Evolutionary conservation across 92 coral and sea anemone species (phyloP).

Genomic region (Porites cylindrica): DNA sequence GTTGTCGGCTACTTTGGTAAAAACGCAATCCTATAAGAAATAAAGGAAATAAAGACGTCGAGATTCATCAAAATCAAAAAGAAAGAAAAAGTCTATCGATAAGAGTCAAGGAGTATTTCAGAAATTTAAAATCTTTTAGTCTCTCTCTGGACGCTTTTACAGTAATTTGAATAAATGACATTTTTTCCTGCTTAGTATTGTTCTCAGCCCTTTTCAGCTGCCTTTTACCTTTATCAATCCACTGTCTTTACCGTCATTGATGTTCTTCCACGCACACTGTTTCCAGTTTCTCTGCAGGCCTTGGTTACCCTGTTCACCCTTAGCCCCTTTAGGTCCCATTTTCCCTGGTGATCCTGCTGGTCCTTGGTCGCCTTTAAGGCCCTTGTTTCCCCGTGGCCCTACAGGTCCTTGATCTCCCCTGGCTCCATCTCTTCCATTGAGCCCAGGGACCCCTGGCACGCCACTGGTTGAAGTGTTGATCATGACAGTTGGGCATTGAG

Average conservation of each 20-base stretch:
- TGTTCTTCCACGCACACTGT: constrained; percentile 13
- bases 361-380: neutral
- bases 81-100: no score
- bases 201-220: no score
- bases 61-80: no score
- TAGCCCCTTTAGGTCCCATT: neutral
- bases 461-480: neutral
- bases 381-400: neutral
- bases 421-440: neutral
- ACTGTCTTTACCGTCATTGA: constrained; percentile 17
- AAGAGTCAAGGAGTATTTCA: no score
- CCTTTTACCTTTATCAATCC: constrained; percentile 1
- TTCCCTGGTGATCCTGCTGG: no score
- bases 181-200: neutral
- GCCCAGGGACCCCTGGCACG: constrained; percentile 21
- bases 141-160: neutral
- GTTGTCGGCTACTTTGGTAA: constrained; percentile 5
- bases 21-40: constrained; percentile 50
- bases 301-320: neutral
- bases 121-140: no score
- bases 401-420: neutral
- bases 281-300: constrained; percentile 20
- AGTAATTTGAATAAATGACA: no score
- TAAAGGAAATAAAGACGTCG: neutral
- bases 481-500: neutral